phyloP scores from a whole-genome alignment of 1,140 invertebrate genomes.

The Drosophila arawakana region DNA sequence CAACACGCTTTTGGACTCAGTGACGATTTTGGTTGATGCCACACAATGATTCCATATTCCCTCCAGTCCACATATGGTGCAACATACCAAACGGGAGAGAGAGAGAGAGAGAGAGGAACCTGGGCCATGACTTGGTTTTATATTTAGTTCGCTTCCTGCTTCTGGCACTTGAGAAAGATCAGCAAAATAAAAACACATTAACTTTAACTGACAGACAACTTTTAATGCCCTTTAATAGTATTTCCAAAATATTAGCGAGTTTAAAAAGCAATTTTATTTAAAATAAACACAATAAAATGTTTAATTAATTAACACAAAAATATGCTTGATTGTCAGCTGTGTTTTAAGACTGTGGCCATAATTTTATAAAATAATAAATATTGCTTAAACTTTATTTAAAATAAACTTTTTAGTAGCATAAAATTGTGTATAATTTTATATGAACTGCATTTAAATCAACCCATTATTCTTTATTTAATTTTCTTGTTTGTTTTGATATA shows the following conservation, averaged over 20 bases:
- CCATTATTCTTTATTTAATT: no score
- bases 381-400: no score
- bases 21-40: constrained; percentile 18
- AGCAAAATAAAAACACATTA: not conserved
- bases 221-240: not conserved
- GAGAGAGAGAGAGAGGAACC: not conserved
- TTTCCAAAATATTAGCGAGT: not conserved
- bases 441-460: no score
- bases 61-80: constrained; percentile 62
- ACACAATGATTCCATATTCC: constrained; percentile 12
- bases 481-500: no score
- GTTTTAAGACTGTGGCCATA: no score
- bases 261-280: no score
- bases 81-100: not conserved
- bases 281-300: no score
- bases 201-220: not conserved
- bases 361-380: no score
- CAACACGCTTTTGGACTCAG: constrained; percentile 17
- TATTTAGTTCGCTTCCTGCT: constrained; percentile 80
- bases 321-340: no score
- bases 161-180: constrained; percentile 53
- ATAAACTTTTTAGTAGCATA: no score
- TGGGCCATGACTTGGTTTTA: constrained; percentile 69
- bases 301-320: no score
- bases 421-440: no score